A percentile compares a stretch with the other conserved stretches of the same genome.
These are phyloP conservation scores for Gallinago stenura DNA, from an alignment of 2,797 vertebrate species.

Conservation along the genomic window DNA sequence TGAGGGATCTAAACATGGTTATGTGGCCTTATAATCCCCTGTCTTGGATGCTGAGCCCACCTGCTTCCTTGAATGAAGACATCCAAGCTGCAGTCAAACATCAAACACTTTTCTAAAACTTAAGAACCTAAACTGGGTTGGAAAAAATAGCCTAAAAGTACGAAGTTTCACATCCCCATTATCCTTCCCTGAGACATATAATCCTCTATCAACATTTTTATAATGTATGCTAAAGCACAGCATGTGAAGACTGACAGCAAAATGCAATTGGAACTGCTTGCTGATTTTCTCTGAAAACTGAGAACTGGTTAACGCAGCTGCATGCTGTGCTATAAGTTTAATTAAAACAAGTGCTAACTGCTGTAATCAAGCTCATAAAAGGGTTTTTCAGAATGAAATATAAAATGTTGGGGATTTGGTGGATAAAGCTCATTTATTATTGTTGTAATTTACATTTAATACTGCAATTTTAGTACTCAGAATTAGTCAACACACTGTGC, in stretches of 20 bases:
- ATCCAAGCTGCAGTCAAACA: not conserved
- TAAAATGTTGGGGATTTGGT: not conserved
- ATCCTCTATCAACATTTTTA: conserved; percentile 21
- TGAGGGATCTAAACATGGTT: not conserved
- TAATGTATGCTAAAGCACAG: conserved; percentile 4
- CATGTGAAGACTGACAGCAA: not conserved
- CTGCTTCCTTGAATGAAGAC: not conserved
- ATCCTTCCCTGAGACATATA: not conserved
- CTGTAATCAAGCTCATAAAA: not conserved
- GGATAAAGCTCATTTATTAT: not conserved
- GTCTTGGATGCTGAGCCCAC: not conserved
- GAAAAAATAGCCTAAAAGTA: not conserved
- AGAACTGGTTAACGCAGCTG: conserved; percentile 23
- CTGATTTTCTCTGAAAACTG: not conserved
- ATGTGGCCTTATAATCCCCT: not conserved
- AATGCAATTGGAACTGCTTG: not conserved
- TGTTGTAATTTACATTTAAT: not conserved
- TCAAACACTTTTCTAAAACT: not conserved
- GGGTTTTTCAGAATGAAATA: not conserved
- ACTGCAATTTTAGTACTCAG: not conserved
- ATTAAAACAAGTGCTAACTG: conserved; percentile 32
- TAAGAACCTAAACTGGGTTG: not conserved
- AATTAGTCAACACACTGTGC: not conserved
- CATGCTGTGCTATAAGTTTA: conserved; percentile 25
- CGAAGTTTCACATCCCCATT: not conserved